A percentile compares a stretch with the other conserved stretches of the same genome.
These are phyloP conservation scores for Glossosoma conforme DNA, from an alignment of 1,140 invertebrate species.

Conservation along the genomic window DNA sequence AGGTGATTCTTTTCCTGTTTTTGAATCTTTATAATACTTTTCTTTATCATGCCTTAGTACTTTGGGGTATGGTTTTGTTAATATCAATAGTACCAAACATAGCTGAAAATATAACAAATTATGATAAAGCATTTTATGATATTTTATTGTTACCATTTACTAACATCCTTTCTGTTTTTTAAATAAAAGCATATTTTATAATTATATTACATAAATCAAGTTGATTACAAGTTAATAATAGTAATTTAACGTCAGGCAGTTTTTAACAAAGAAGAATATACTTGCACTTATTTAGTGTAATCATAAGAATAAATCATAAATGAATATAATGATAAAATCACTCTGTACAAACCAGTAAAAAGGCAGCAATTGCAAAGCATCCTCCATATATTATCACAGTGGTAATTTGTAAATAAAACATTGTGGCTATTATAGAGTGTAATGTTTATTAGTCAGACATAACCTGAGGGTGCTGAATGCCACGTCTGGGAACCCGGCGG, in stretches of 20 bases:
- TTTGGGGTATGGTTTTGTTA: conserved; percentile 62
- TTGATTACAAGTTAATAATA: no score
- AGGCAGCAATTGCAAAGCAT: conserved; percentile 20
- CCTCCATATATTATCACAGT: conserved; percentile 22
- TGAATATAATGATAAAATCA: background rate
- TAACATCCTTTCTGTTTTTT: no score
- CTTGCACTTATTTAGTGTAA: no score
- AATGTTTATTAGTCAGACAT: conserved; percentile 6
- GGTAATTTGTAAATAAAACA: conserved; percentile 26
- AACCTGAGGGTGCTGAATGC: conserved; percentile 4
- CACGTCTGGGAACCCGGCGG: conserved; percentile 10
- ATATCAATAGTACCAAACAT: conserved; percentile 52
- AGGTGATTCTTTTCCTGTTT: conserved; percentile 47
- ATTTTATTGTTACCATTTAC: no score
- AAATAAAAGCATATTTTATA: conserved; percentile 3
- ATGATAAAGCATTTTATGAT: background rate
- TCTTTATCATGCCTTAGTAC: conserved; percentile 67
- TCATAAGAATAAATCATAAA: no score
- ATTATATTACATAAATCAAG: no score
- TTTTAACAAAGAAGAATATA: no score
- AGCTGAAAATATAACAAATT: conserved; percentile 49
- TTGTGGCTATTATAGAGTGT: conserved; percentile 3
- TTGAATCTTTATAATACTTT: conserved; percentile 68
- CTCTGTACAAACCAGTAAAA: conserved; percentile 14
- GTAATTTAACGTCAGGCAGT: no score